phyloP scores from a whole-genome alignment of 1,140 invertebrate species.

The Parapsyche elsis region DNA sequence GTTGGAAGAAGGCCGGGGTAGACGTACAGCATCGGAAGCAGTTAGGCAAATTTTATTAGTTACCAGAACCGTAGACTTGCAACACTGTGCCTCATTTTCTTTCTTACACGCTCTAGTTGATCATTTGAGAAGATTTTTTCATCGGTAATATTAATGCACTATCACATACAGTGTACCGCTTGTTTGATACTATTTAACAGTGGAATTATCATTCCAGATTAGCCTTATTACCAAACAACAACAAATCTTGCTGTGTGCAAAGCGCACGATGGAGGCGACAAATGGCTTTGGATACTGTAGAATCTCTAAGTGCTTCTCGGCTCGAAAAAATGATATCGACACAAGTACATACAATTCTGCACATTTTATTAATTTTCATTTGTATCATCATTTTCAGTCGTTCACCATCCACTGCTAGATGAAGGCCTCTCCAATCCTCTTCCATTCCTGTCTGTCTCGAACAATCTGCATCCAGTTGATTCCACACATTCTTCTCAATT shows the following conservation, averaged over 20 bases:
- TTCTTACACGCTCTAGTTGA: slow-evolving; percentile 81
- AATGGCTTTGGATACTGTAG: slow-evolving; percentile 78
- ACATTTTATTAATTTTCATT: background rate
- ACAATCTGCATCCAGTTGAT: too few relatives aligned
- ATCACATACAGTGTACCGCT: too few relatives aligned
- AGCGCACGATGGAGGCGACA: slow-evolving; percentile 77
- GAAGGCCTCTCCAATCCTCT: too few relatives aligned
- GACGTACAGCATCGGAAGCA: slow-evolving; percentile 78
- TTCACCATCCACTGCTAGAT: too few relatives aligned
- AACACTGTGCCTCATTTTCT: slow-evolving; percentile 80
- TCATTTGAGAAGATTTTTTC: slow-evolving; percentile 78
- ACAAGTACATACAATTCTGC: slow-evolving; percentile 71
- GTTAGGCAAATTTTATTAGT: slow-evolving; percentile 85
- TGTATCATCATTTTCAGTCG: too few relatives aligned
- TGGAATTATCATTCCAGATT: slow-evolving; percentile 35
- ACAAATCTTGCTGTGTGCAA: slow-evolving; percentile 61
- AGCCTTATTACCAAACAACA: slow-evolving; percentile 38
- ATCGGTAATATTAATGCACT: slow-evolving; percentile 59
- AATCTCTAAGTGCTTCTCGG: slow-evolving; percentile 77
- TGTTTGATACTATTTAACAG: background rate
- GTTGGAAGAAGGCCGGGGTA: slow-evolving; percentile 60
- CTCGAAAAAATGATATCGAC: slow-evolving; percentile 81
- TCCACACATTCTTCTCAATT: too few relatives aligned
- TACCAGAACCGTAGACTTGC: slow-evolving; percentile 87
- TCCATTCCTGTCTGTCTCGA: too few relatives aligned